Evolutionary conservation across 1,140 invertebrate species (phyloP).

Genomic region (Scaptomyza hsui): DNA sequence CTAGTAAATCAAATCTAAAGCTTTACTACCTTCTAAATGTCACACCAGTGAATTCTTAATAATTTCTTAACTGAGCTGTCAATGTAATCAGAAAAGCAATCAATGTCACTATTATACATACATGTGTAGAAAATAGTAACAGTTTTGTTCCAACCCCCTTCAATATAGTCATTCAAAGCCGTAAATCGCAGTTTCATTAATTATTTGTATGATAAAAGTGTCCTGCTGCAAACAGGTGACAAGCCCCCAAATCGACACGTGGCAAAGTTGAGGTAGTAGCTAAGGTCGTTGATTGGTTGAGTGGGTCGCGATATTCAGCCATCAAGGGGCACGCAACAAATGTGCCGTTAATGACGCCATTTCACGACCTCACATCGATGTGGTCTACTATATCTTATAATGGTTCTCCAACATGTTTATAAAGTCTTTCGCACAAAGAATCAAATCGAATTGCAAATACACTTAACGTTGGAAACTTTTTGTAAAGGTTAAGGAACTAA

Average conservation of each 20-base stretch:
- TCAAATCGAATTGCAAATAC: conserved; percentile 12
- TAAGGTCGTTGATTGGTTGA: background rate
- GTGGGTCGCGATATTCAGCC: background rate
- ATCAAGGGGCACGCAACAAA: conserved; percentile 68
- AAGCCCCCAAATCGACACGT: conserved; percentile 10
- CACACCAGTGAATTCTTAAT: no score
- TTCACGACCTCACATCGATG: conserved; percentile 25
- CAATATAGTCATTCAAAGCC: no score
- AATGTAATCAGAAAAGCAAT: background rate
- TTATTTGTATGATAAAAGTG: conserved; percentile 16
- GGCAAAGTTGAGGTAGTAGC: background rate
- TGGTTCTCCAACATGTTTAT: background rate
- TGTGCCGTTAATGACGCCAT: conserved; percentile 57
- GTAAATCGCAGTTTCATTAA: conserved; percentile 20
- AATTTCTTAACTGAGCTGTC: background rate
- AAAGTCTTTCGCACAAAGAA: no score
- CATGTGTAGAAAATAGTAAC: background rate
- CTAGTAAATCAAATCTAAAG: background rate
- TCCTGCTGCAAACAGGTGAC: conserved; percentile 14
- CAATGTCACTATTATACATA: background rate
- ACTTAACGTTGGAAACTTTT: background rate
- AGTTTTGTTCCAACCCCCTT: no score
- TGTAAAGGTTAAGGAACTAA: background rate
- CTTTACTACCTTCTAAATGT: background rate
- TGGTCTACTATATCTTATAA: conserved; percentile 8